Base-by-base conservation (phyloP, 2,888 invertebrate genomes). In the Seladonia tumulorum region DNA sequence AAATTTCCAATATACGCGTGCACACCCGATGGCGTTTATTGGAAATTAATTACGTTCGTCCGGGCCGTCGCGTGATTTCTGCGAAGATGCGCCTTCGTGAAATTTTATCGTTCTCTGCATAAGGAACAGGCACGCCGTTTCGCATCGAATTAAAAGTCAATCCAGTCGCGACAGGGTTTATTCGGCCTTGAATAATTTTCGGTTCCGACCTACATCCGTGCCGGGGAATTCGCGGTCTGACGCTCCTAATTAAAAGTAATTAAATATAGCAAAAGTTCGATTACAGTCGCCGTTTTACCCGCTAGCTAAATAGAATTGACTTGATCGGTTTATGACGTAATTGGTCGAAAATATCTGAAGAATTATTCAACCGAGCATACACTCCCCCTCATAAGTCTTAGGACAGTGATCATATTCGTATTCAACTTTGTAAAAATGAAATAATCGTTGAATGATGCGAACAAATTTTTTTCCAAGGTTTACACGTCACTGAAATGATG, bases 11-110 rank as follows among this genome's bases (percentile, higher is more conserved):
- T 85, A 81, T 49, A 77, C 35, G 42, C 60, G 70, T 39, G 39
- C 60, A 70, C 76, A 68, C 57, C 25, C 60, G 35, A 29, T 45
- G 60, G 71, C 75, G 53, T 76, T 85, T 85, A 83, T 85, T 71
- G 84, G 71, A 79, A 85, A 85, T 85, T 85, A 82, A 85, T 83
- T 83, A 85, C 70, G 75, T 63, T 42, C 75, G 8, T 78, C 39
- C 49, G 18, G 29, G 10, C 42, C n/a, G 70, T 57, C 45, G 45
- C 68, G 78, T 18, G 35, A 84, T 82, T 78, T 84, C 68, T 45
- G n/a, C 18, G 12, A 78, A 81, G 60, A 81, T 81, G n/a, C 29
- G n/a, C 39, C n/a, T 8, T 16, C 29, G 57, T 22, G 57, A 18
- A 25, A 47, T 75, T 75, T 16, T 16, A 63, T 74, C 47, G n/a